Conservation (phyloP, 2,888 invertebrate genomes). For the Mycogona germanica region DNA sequence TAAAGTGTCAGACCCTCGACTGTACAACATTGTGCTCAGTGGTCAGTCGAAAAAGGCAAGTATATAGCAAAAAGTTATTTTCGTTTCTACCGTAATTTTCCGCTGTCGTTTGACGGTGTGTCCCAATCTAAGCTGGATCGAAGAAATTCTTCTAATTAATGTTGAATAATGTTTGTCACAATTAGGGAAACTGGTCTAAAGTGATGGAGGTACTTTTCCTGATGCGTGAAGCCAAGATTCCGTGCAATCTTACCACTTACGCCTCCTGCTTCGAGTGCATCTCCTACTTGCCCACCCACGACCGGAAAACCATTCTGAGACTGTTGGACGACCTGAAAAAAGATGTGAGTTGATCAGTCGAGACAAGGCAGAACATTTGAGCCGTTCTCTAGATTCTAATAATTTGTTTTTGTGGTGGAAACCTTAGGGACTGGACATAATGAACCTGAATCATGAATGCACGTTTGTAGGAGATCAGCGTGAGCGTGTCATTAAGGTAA, state of each 20-base stretch:
- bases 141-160: neutral
- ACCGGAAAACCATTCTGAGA: neutral
- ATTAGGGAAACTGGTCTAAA: conserved; percentile 6
- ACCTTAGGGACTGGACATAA: conserved; percentile 9
- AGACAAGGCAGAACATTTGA: neutral
- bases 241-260: conserved; percentile 8
- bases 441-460: conserved; percentile 8
- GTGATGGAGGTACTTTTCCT: neutral
- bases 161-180: neutral
- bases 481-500: conserved; percentile 11
- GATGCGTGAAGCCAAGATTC: neutral
- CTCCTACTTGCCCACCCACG: neutral
- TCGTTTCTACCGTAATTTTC: too few species aligned
- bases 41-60: conserved; percentile 6
- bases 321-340: conserved; percentile 1
- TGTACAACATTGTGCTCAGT: conserved; percentile 9
- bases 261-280: conserved; percentile 7
- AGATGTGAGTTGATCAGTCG: neutral
- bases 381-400: neutral
- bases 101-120: too few species aligned
- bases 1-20: neutral
- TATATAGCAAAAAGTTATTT: neutral
- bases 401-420: neutral
- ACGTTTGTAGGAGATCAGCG: conserved; percentile 10
- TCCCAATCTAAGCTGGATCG: neutral